Evolutionary conservation across 2,888 invertebrate species (phyloP).

Genomic region (Hypsopygia costalis): DNA sequence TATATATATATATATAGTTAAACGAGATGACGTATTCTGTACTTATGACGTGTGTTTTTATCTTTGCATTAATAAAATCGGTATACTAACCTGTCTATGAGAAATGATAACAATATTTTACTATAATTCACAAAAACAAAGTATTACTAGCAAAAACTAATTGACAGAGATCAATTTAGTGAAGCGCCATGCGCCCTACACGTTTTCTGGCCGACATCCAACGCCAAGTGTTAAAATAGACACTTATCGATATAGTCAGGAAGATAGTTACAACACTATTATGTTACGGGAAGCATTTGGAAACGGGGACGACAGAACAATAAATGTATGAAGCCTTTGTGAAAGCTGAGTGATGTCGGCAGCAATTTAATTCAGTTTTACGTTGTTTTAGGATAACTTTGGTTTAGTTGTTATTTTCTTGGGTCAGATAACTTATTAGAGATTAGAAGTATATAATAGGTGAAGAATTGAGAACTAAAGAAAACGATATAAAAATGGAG

Average conservation of each 20-base stretch:
- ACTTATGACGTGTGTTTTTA: too few species aligned
- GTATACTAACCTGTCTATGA: conserved; percentile 3
- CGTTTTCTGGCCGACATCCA: conserved; percentile 41
- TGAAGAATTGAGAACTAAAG: too few species aligned
- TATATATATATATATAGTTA: too few species aligned
- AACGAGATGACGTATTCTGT: too few species aligned
- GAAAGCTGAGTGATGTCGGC: background rate
- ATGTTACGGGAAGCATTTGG: conserved; percentile 34
- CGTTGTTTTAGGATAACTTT: conserved; percentile 2
- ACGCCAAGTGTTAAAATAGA: conserved; percentile 40
- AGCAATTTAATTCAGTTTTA: conserved; percentile 2
- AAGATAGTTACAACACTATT: conserved; percentile 52
- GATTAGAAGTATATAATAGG: too few species aligned
- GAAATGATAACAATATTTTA: background rate
- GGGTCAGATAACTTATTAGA: background rate
- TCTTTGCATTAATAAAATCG: too few species aligned
- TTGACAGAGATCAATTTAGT: conserved; percentile 5
- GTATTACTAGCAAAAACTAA: background rate
- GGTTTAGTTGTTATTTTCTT: background rate
- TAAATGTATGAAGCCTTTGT: conserved; percentile 1
- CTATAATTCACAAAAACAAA: too few species aligned
- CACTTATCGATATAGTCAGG: conserved; percentile 51
- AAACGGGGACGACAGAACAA: conserved; percentile 4
- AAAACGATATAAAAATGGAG: too few species aligned
- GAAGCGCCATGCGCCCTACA: conserved; percentile 22